A percentile compares a stretch with the other conserved stretches of the same genome.
phyloP scores from a whole-genome alignment of 37 sponge, comb jelly and placozoan species.

The Theonella swinhoei region DNA sequence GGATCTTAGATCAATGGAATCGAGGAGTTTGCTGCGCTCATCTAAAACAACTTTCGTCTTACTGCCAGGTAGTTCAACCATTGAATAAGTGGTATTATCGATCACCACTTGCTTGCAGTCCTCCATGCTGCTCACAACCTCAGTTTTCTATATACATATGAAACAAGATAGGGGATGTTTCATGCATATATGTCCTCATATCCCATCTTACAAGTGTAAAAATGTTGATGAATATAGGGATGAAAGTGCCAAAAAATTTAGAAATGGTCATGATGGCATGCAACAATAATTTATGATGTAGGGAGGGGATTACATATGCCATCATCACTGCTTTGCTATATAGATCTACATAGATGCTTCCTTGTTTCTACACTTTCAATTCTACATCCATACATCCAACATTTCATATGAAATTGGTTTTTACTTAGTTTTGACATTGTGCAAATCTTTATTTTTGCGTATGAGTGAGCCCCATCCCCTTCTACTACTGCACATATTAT shows the following conservation, averaged over 20 bases:
- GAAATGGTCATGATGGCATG: slow-evolving; percentile 35
- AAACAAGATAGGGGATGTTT: slow-evolving; percentile 59
- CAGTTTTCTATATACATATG: slow-evolving; percentile 54
- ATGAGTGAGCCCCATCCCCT: too few species aligned
- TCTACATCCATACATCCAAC: too few species aligned
- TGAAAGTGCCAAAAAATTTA: slow-evolving; percentile 74
- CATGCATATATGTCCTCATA: slow-evolving; percentile 50
- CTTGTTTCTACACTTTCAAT: too few species aligned
- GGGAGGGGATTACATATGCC: slow-evolving; percentile 39
- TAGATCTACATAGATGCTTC: too few species aligned
- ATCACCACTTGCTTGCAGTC: neutral
- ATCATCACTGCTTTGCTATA: too few species aligned
- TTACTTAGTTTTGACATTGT: too few species aligned
- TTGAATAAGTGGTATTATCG: neutral
- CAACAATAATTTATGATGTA: slow-evolving; percentile 48
- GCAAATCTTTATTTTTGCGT: too few species aligned
- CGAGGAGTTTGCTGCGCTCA: slow-evolving; percentile 36
- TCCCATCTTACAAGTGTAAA: slow-evolving; percentile 16
- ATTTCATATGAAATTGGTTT: too few species aligned
- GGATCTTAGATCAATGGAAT: slow-evolving; percentile 43
- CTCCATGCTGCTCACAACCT: slow-evolving; percentile 57
- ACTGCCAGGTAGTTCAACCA: neutral
- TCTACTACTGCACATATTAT: too few species aligned
- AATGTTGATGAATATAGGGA: slow-evolving; percentile 52
- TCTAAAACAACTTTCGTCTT: slow-evolving; percentile 5